Conservation (phyloP, 92 coral and sea anemone genomes). For the Scolanthus callimorphus region DNA sequence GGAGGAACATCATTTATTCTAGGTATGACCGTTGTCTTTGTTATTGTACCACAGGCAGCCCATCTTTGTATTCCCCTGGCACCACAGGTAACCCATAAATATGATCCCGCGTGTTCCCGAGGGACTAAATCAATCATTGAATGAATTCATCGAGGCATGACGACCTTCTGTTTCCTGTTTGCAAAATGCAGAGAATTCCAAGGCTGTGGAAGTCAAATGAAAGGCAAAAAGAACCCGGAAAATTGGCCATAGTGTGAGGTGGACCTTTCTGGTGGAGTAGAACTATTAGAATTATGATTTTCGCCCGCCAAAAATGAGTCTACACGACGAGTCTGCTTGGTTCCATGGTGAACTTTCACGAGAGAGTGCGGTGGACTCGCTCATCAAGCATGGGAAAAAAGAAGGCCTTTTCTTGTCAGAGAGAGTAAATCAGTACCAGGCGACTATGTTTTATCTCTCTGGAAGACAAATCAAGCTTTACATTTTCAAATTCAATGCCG, state of each 20-base stretch:
- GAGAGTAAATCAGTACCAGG: constrained; percentile 84
- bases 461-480: constrained; percentile 83
- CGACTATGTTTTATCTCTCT: constrained; percentile 84
- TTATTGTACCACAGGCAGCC: too few species aligned
- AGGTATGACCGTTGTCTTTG: too few species aligned
- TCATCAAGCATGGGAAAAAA: constrained; percentile 76
- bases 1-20: too few species aligned
- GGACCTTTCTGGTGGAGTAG: too few species aligned
- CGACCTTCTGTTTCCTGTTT: constrained; percentile 5
- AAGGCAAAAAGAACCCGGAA: neutral
- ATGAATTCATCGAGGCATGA: constrained; percentile 1
- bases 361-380: constrained; percentile 70
- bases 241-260: too few species aligned
- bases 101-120: too few species aligned
- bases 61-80: too few species aligned
- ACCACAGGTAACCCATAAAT: too few species aligned
- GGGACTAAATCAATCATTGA: neutral
- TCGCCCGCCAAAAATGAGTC: constrained; percentile 2
- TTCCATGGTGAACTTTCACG: constrained; percentile 93
- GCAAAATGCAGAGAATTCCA: constrained; percentile 1
- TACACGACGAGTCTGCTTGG: constrained; percentile 62
- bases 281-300: neutral
- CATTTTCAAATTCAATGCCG: constrained; percentile 94
- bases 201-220: neutral
- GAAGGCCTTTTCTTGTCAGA: constrained; percentile 94